Percentiles rank a stretch among this genome's conserved stretches.
phyloP scores from a whole-genome alignment of 2,888 invertebrate species.

The Leptopilina myrica region DNA sequence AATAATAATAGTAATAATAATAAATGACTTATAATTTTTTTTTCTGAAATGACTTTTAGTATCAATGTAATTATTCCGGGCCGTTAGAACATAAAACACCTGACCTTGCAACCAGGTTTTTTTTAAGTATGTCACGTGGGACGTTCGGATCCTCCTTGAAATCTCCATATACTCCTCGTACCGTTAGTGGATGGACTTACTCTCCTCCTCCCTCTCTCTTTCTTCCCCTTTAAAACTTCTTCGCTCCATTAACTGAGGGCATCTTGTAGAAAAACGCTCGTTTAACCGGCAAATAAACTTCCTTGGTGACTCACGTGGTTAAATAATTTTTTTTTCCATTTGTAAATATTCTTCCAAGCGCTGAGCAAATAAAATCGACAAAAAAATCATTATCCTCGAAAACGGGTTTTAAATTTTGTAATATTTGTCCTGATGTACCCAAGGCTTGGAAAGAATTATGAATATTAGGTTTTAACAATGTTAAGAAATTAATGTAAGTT shows the following conservation, averaged over 20 bases:
- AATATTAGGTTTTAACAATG: neutral
- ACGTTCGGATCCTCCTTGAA: conserved; percentile 11
- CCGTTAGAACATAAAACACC: conserved; percentile 2
- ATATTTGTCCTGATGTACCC: too few relatives aligned
- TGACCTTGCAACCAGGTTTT: conserved; percentile 38
- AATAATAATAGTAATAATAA: too few relatives aligned
- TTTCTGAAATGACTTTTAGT: neutral
- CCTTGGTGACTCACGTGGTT: conserved; percentile 27
- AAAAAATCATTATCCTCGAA: neutral
- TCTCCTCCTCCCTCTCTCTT: neutral
- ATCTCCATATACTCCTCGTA: conserved; percentile 38
- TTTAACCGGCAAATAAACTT: conserved; percentile 34
- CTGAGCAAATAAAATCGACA: neutral
- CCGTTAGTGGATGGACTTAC: conserved; percentile 29
- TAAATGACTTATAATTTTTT: too few relatives aligned
- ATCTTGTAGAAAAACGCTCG: conserved; percentile 27
- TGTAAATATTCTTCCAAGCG: neutral
- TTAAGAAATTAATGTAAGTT: too few relatives aligned
- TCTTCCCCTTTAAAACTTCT: neutral
- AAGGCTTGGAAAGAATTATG: neutral
- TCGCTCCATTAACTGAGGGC: neutral
- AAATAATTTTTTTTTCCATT: neutral
- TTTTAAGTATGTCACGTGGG: conserved; percentile 43
- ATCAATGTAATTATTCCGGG: neutral
- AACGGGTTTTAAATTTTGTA: neutral